phyloP scores from a whole-genome alignment of 2,113 vertebrate species.

The Cephalopholis sonnerati region DNA sequence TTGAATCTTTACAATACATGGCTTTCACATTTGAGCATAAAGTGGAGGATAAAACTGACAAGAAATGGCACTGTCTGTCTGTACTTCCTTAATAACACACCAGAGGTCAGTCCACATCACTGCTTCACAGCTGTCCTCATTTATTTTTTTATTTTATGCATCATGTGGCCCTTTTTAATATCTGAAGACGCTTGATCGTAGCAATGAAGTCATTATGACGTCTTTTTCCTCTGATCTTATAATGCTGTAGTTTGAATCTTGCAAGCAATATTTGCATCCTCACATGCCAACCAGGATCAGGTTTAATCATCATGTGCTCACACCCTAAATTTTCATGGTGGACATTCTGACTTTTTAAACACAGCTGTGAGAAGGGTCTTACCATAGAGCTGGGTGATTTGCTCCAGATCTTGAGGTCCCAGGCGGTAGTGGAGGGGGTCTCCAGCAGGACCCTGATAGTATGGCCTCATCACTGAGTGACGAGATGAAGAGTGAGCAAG shows the following conservation, averaged over 20 bases:
- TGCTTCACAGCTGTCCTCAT: neutral
- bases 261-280: neutral
- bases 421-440: conserved; percentile 82
- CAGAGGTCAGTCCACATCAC: neutral
- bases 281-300: neutral
- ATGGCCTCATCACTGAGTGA: conserved; percentile 86
- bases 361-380: neutral
- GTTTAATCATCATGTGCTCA: neutral
- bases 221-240: neutral
- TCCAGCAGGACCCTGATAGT: conserved; percentile 85
- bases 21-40: neutral
- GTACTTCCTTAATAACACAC: neutral
- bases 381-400: conserved; percentile 82
- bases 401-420: conserved; percentile 64
- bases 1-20: conserved; percentile 8
- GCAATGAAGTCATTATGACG: neutral
- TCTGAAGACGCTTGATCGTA: neutral
- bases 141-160: neutral
- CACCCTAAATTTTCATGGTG: neutral
- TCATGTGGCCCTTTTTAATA: neutral
- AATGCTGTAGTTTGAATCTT: neutral
- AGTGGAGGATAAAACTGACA: neutral
- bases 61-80: neutral
- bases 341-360: neutral
- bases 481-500: conserved; percentile 82